A percentile compares a stretch with the other conserved stretches of the same genome.
phyloP scores from a whole-genome alignment of 2,888 invertebrate species.

The Hydraecia micacea region DNA sequence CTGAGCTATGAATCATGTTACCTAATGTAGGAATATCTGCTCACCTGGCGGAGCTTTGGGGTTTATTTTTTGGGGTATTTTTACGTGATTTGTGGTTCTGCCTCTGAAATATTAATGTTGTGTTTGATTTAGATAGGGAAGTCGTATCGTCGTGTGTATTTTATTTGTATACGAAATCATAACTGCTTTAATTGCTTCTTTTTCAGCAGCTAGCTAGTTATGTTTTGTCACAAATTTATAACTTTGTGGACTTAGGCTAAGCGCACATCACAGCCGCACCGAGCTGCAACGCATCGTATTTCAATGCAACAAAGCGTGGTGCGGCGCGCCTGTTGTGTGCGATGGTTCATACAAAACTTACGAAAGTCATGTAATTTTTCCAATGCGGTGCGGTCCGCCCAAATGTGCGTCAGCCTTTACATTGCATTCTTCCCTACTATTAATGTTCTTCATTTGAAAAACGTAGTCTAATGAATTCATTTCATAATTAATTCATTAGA shows the following conservation, averaged over 20 bases:
- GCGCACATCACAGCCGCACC: not conserved
- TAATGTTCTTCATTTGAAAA: not conserved
- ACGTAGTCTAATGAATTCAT: too few species aligned
- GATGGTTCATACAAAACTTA: too few species aligned
- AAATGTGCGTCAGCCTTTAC: not conserved
- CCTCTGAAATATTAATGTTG: not conserved
- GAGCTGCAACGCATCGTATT: too few species aligned
- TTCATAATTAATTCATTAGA: too few species aligned
- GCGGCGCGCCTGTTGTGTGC: too few species aligned
- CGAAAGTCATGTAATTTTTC: too few species aligned
- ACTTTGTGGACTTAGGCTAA: not conserved
- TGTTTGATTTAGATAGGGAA: not conserved
- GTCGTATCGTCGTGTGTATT: not conserved
- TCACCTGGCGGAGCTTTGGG: conserved; percentile 31
- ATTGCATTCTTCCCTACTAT: not conserved
- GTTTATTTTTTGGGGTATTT: conserved; percentile 13
- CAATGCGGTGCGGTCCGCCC: not conserved
- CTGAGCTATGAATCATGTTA: conserved; percentile 58
- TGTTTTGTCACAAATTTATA: not conserved
- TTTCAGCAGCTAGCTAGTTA: not conserved
- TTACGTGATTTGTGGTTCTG: conserved; percentile 17
- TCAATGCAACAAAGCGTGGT: too few species aligned
- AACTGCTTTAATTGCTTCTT: not conserved
- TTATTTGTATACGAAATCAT: not conserved
- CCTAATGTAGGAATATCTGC: conserved; percentile 56